phyloP scores from a whole-genome alignment of 2,888 invertebrate species.

The Muschampia plurimacula region DNA sequence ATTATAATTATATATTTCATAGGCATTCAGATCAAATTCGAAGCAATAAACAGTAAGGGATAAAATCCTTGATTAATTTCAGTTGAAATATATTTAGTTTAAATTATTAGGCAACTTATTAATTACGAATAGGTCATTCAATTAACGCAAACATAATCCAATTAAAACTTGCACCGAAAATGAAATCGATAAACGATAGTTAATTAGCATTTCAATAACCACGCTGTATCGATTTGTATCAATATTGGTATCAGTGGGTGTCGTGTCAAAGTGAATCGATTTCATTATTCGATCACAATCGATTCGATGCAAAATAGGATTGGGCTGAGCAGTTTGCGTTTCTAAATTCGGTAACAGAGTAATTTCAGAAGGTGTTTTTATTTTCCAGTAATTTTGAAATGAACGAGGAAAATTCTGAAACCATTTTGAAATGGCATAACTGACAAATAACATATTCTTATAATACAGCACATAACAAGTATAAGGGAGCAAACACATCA shows the following conservation, averaged over 20 bases:
- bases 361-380: background rate
- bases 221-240: constrained; percentile 31
- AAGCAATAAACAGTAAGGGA: background rate
- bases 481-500: no score
- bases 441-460: no score
- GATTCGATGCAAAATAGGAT: constrained; percentile 31
- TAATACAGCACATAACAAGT: no score
- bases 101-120: constrained; percentile 1
- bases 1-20: no score
- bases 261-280: constrained; percentile 43
- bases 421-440: no score
- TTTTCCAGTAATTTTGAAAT: no score
- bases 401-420: background rate
- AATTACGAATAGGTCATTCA: constrained; percentile 19
- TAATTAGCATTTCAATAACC: constrained; percentile 33
- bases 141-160: constrained; percentile 31
- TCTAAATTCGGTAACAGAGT: background rate
- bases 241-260: constrained; percentile 34
- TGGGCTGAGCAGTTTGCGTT: background rate
- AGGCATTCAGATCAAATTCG: no score
- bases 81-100: background rate
- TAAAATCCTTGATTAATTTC: background rate
- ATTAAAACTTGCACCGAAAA: constrained; percentile 23
- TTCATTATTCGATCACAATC: constrained; percentile 46
- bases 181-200: constrained; percentile 24